A percentile compares a stretch with the other conserved stretches of the same genome.
Conservation (phyloP, 2,113 vertebrate species). For the Mormyrus iriodes region DNA sequence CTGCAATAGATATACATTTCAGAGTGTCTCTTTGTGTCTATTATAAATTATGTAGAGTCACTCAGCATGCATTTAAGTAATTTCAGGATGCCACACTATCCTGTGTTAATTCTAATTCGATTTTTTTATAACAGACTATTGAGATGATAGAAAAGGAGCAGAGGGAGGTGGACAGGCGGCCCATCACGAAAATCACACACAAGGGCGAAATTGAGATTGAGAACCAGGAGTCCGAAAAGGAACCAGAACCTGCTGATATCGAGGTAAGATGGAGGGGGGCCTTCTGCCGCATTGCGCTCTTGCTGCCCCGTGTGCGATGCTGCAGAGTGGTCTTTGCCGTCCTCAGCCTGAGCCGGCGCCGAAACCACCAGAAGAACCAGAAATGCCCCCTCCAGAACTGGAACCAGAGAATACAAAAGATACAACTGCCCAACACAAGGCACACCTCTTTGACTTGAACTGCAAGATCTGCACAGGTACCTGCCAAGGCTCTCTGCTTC, state of each 20-base stretch:
- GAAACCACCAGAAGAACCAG: conserved; percentile 66
- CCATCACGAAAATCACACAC: conserved; percentile 97
- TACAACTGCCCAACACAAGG: conserved; percentile 87
- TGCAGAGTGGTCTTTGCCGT: background rate
- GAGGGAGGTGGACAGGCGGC: conserved; percentile 87
- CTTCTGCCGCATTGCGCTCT: background rate
- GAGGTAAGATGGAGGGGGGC: conserved; percentile 56
- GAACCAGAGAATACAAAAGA: conserved; percentile 67
- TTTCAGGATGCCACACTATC: background rate
- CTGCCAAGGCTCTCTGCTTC: background rate
- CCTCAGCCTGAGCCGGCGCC: conserved; percentile 58
- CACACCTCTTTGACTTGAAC: conserved; percentile 93
- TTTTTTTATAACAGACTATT: conserved; percentile 72
- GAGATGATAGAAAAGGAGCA: conserved; percentile 99
- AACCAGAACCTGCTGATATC: conserved; percentile 72
- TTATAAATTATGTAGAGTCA: background rate
- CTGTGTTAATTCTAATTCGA: background rate
- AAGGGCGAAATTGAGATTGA: conserved; percentile 99
- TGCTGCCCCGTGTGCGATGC: background rate
- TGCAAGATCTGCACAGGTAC: conserved; percentile 99
- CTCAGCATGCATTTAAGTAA: background rate
- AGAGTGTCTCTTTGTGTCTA: background rate
- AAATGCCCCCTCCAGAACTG: conserved; percentile 69
- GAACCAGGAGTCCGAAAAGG: conserved; percentile 84
- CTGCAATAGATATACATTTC: background rate